These are phyloP conservation scores for Onychomys leucogaster DNA, from an alignment of 2,797 vertebrate species.

Conservation along the genomic window DNA sequence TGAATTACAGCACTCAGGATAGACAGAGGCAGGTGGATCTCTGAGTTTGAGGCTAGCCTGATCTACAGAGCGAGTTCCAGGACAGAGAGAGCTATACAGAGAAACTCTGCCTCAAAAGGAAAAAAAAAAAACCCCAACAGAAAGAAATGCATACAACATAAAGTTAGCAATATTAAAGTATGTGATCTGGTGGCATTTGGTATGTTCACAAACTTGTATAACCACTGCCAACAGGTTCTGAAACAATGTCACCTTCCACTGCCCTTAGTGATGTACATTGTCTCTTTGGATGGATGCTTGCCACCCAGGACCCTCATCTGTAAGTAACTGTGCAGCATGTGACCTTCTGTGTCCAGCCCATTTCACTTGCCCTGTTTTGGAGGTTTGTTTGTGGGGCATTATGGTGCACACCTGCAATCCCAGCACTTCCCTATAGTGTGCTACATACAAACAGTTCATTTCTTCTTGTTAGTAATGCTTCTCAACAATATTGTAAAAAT, in stretches of 20 bases:
- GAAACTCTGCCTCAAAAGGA: not conserved
- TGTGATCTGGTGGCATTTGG: not conserved
- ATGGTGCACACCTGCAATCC: not conserved
- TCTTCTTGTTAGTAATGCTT: not conserved
- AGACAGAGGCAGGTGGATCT: not conserved
- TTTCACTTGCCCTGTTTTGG: not conserved
- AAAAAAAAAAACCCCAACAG: not conserved
- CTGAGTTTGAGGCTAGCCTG: not conserved
- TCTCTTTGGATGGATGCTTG: not conserved
- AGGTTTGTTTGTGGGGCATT: not conserved
- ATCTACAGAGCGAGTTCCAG: not conserved
- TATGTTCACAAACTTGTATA: not conserved
- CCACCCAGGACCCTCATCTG: not conserved
- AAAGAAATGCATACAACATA: not conserved
- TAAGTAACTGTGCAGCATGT: not conserved
- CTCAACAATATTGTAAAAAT: not conserved
- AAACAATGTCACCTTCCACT: not conserved
- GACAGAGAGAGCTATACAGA: not conserved
- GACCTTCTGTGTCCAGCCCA: not conserved
- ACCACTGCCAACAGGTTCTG: not conserved
- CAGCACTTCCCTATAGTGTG: not conserved
- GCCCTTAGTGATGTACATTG: not conserved
- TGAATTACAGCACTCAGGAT: not conserved
- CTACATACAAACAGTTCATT: not conserved
- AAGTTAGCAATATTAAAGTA: not conserved